phyloP scores from a whole-genome alignment of 2,113 vertebrate species.

The Perca fluviatilis region DNA sequence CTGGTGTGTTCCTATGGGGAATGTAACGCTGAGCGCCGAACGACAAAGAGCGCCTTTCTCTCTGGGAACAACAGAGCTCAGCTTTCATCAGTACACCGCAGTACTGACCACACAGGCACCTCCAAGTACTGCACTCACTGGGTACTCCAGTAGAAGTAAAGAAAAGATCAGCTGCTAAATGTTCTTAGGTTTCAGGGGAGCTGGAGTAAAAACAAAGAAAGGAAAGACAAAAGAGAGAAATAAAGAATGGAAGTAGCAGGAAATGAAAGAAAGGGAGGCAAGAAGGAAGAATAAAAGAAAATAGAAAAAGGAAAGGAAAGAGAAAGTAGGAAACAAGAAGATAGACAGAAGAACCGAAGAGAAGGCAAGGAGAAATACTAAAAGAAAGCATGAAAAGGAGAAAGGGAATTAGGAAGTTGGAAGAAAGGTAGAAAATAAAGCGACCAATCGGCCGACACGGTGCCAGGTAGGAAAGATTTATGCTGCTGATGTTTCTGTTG shows the following conservation, averaged over 20 bases:
- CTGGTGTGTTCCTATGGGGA: constrained; percentile 47
- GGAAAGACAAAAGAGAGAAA: not conserved
- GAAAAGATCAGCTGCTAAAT: not conserved
- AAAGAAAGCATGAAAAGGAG: too few species aligned
- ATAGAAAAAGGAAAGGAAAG: not conserved
- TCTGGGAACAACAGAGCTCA: constrained; percentile 8
- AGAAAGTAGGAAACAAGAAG: not conserved
- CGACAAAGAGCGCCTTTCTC: constrained; percentile 61
- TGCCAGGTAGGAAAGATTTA: too few species aligned
- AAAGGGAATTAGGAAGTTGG: not conserved
- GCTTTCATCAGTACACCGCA: not conserved
- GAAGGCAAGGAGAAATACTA: too few species aligned
- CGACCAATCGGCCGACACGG: too few species aligned
- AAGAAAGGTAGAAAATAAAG: too few species aligned
- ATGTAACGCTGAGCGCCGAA: constrained; percentile 33
- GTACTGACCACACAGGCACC: not conserved
- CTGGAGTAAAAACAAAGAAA: not conserved
- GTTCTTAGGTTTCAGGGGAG: not conserved
- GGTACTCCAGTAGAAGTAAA: not conserved
- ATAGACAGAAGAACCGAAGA: not conserved
- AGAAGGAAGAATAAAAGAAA: too few species aligned
- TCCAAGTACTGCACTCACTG: too few species aligned
- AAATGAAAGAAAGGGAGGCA: not conserved
- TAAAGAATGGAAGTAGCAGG: not conserved
- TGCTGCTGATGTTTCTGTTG: too few species aligned